Percentiles rank a stretch among this genome's conserved stretches.
Conservation (phyloP, 2,797 vertebrate species). For the Micropoecilia bifurca region DNA sequence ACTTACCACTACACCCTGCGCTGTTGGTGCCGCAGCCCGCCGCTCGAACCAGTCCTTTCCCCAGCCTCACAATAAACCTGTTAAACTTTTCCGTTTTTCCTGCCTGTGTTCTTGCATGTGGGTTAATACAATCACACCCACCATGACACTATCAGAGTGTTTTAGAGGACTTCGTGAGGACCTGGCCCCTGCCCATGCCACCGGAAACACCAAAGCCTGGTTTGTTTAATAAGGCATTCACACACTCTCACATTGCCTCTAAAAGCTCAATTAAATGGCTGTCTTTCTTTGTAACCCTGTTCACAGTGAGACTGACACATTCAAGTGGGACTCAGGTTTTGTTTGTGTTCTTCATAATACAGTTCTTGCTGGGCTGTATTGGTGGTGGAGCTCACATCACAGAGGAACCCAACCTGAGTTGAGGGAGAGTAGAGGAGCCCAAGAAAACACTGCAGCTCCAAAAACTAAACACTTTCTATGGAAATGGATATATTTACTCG, state of each 20-base stretch:
- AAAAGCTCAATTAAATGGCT: slow-evolving; percentile 62
- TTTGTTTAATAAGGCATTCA: not conserved
- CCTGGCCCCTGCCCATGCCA: too few relatives aligned
- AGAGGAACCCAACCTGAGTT: slow-evolving; percentile 73
- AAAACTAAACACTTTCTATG: slow-evolving; percentile 83
- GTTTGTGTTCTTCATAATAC: slow-evolving; percentile 65
- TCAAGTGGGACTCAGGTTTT: slow-evolving; percentile 48
- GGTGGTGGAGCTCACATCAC: slow-evolving; percentile 39
- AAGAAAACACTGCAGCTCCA: slow-evolving; percentile 82
- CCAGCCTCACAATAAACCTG: too few relatives aligned
- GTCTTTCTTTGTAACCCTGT: slow-evolving; percentile 63
- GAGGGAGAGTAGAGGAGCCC: slow-evolving; percentile 77
- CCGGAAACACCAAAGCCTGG: too few relatives aligned
- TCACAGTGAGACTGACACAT: slow-evolving; percentile 31
- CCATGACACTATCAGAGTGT: too few relatives aligned
- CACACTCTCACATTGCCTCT: slow-evolving; percentile 34
- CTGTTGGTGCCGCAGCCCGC: too few relatives aligned
- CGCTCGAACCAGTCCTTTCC: too few relatives aligned
- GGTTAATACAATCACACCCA: too few relatives aligned
- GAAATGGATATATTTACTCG: slow-evolving; percentile 86
- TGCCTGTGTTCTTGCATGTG: too few relatives aligned
- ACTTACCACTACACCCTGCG: too few relatives aligned
- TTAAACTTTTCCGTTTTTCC: too few relatives aligned
- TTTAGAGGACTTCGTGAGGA: too few relatives aligned
- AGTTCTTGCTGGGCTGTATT: slow-evolving; percentile 21